A percentile compares a stretch with the other conserved stretches of the same genome.
Conservation (phyloP, 2,113 vertebrate genomes). For the Myiozetetes cayanensis region DNA sequence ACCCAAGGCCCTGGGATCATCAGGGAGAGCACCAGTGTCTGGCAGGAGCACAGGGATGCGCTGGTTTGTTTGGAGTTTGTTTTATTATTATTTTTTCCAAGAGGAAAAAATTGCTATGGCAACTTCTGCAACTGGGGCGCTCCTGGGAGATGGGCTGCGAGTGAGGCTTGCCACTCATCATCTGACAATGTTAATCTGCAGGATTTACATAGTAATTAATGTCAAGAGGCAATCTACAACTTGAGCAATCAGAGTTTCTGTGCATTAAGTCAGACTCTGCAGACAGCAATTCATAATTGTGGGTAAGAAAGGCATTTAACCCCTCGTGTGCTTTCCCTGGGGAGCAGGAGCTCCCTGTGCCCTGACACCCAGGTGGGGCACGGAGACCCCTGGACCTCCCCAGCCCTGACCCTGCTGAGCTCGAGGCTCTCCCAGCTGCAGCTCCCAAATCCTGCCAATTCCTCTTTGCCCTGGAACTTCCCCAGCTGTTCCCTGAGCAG, state of each 20-base stretch:
- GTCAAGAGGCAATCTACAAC: slow-evolving; percentile 69
- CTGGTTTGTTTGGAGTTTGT: neutral
- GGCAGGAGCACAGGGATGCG: neutral
- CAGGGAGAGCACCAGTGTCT: neutral
- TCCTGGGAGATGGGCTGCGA: slow-evolving; percentile 33
- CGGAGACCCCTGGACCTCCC: rapidly evolving
- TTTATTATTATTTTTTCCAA: neutral
- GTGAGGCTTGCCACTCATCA: slow-evolving; percentile 60
- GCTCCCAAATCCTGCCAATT: neutral
- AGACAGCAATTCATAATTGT: neutral
- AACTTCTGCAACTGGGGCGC: slow-evolving; percentile 23
- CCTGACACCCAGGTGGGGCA: rapidly evolving
- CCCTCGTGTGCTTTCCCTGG: neutral
- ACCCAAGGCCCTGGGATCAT: neutral
- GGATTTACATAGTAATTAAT: slow-evolving; percentile 73
- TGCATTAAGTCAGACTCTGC: slow-evolving; percentile 12
- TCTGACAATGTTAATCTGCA: slow-evolving; percentile 63
- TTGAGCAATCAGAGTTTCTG: slow-evolving; percentile 60
- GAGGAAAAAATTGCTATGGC: slow-evolving; percentile 58
- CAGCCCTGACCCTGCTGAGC: neutral
- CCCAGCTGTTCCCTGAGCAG: neutral
- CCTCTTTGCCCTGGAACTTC: neutral
- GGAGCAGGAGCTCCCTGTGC: neutral
- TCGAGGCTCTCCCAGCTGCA: neutral
- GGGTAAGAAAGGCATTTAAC: neutral